phyloP scores from a whole-genome alignment of 2,797 vertebrate genomes.

The Pangasius mekongensis region DNA sequence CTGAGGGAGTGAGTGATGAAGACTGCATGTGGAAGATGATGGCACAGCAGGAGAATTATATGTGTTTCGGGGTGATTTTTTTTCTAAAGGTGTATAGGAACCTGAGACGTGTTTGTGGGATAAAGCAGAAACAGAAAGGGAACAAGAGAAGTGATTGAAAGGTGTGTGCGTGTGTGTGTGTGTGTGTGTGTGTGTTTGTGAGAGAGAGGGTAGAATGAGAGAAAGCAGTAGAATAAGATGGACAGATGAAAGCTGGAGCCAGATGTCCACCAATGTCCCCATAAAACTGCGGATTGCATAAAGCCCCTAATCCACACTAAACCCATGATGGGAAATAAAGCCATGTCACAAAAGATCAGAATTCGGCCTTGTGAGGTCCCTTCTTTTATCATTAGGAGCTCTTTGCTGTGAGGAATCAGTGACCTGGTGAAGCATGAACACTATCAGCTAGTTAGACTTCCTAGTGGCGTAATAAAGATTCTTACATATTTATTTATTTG shows the following conservation, averaged over 20 bases:
- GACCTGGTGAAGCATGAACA: slow-evolving; percentile 1
- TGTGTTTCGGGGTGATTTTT: neutral
- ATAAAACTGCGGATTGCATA: slow-evolving; percentile 53
- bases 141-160: neutral
- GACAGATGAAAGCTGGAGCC: slow-evolving; percentile 55
- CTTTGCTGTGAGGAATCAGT: neutral
- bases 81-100: neutral
- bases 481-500: neutral
- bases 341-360: slow-evolving; percentile 37
- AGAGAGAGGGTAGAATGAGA: neutral
- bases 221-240: slow-evolving; percentile 60
- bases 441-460: neutral
- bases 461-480: neutral
- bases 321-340: slow-evolving; percentile 42
- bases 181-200: neutral
- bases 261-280: slow-evolving; percentile 61
- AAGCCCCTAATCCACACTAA: slow-evolving; percentile 59
- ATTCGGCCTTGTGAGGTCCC: slow-evolving; percentile 6
- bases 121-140: neutral
- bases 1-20: slow-evolving; percentile 28
- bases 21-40: slow-evolving; percentile 5
- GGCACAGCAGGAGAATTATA: slow-evolving; percentile 8
- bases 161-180: neutral
- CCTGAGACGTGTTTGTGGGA: slow-evolving; percentile 7
- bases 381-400: neutral